A percentile compares a stretch with the other conserved stretches of the same genome.
These are phyloP conservation scores for Channa striata DNA, from an alignment of 2,797 vertebrate species.

Conservation along the genomic window DNA sequence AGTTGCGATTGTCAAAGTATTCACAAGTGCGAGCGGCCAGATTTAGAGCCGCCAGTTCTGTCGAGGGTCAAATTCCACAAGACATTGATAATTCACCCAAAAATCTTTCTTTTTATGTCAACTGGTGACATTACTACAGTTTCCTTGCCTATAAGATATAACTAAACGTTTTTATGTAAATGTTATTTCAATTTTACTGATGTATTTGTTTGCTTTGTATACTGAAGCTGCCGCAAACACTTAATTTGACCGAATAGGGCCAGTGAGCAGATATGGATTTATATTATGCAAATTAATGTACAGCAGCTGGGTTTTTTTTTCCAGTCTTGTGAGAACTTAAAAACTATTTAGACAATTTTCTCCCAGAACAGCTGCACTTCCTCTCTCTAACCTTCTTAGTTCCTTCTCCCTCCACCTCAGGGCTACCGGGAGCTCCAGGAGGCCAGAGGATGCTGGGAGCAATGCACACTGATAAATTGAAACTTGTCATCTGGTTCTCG, in stretches of 20 bases:
- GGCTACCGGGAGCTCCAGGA: constrained; percentile 82
- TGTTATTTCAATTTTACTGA: too few relatives aligned
- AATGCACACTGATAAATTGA: constrained; percentile 94
- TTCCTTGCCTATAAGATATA: too few relatives aligned
- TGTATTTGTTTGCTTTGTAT: too few relatives aligned
- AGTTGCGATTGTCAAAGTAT: constrained; percentile 2
- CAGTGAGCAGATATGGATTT: too few relatives aligned
- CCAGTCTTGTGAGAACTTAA: too few relatives aligned
- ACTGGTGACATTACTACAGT: too few relatives aligned
- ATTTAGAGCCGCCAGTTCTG: neutral
- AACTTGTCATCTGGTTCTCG: constrained; percentile 95
- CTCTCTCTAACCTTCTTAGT: constrained; percentile 87
- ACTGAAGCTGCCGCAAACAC: too few relatives aligned
- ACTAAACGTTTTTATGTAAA: too few relatives aligned
- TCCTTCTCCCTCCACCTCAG: constrained; percentile 88
- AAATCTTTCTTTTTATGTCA: neutral
- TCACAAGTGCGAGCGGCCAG: neutral
- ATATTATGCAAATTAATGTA: too few relatives aligned
- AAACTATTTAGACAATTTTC: too few relatives aligned
- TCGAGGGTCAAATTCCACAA: constrained; percentile 15
- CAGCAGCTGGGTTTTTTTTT: too few relatives aligned
- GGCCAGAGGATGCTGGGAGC: constrained; percentile 95
- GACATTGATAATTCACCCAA: neutral
- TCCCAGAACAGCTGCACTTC: neutral
- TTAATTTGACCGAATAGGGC: too few relatives aligned